A percentile compares a stretch with the other conserved stretches of the same genome.
Evolutionary conservation across 2,888 invertebrate species (phyloP).

Genomic region (Cheilosia vulpina): DNA sequence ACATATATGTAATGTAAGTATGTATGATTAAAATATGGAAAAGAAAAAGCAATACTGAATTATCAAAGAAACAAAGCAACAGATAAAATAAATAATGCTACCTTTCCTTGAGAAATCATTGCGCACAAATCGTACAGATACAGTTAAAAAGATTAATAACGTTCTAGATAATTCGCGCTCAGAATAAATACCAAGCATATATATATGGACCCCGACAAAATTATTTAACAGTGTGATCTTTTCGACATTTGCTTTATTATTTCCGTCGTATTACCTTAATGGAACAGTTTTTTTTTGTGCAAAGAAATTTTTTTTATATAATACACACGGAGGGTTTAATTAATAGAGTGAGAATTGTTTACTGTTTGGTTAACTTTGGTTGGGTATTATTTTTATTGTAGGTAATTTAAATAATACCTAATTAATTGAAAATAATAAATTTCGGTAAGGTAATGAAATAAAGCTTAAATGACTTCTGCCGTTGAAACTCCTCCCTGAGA

Average conservation of each 20-base stretch:
- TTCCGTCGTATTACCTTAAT: background rate
- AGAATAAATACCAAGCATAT: background rate
- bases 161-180: background rate
- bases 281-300: no score
- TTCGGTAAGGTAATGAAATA: background rate
- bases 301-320: background rate
- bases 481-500: background rate
- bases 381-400: background rate
- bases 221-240: background rate
- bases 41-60: background rate
- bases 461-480: background rate
- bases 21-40: background rate
- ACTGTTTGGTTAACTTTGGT: background rate
- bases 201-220: background rate
- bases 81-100: conserved; percentile 46
- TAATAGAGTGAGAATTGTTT: background rate
- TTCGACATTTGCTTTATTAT: background rate
- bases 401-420: background rate
- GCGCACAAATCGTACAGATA: background rate
- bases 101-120: background rate
- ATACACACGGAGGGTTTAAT: background rate
- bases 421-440: background rate
- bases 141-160: background rate
- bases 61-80: conserved; percentile 44
- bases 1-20: background rate